A percentile compares a stretch with the other conserved stretches of the same genome.
phyloP scores from a whole-genome alignment of 92 coral and sea anemone species.

The Porites rus region DNA sequence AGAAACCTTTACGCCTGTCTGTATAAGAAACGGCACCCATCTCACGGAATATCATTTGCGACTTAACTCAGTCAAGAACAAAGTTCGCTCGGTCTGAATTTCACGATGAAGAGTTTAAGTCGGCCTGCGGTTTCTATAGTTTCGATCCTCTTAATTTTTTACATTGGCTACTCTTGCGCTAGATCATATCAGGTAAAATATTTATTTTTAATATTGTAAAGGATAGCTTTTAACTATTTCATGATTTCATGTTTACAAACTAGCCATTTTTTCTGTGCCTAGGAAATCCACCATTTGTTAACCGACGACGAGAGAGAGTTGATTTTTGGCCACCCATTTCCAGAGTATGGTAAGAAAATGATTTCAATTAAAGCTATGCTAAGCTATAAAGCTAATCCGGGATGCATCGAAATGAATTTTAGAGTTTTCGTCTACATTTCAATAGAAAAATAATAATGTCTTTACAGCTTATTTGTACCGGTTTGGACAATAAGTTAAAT shows the following conservation, averaged over 20 bases:
- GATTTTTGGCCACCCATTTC: constrained; percentile 58
- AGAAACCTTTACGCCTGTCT: constrained; percentile 8
- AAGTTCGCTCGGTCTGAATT: background rate
- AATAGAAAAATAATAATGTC: too few species aligned
- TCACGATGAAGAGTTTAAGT: constrained; percentile 19
- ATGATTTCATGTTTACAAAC: background rate
- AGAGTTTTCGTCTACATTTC: too few species aligned
- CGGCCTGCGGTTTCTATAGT: background rate
- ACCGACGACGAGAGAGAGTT: constrained; percentile 62
- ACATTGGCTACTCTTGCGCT: background rate
- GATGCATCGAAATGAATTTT: too few species aligned
- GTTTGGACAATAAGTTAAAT: too few species aligned
- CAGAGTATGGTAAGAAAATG: constrained; percentile 31
- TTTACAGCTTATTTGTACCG: too few species aligned
- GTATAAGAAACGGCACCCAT: background rate
- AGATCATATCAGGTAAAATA: constrained; percentile 41
- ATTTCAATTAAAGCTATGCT: background rate
- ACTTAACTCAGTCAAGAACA: background rate
- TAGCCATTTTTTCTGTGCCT: background rate
- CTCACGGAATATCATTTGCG: constrained; percentile 18
- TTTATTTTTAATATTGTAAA: background rate
- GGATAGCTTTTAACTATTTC: background rate
- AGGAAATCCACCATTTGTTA: constrained; percentile 60
- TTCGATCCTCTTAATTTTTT: constrained; percentile 12
- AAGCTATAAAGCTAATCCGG: too few species aligned